Percentiles rank a stretch among this genome's conserved stretches.
phyloP scores from a whole-genome alignment of 2,113 vertebrate species.

The Malurus alboscapulatus region DNA sequence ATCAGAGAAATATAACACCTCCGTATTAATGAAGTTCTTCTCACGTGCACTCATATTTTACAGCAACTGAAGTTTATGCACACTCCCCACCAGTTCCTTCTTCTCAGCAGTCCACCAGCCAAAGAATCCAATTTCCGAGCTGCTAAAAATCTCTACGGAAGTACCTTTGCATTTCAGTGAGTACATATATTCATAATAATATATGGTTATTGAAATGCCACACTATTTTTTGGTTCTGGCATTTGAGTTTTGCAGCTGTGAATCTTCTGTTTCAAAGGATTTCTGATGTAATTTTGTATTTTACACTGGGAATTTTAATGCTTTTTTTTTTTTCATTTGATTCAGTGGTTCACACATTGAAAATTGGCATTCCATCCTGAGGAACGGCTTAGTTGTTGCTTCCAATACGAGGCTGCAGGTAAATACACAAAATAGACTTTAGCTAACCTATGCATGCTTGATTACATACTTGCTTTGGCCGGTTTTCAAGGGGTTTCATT shows the following conservation, averaged over 20 bases:
- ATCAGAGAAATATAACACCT: neutral
- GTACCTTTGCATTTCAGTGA: conserved; percentile 93
- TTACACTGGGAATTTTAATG: neutral
- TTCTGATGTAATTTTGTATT: neutral
- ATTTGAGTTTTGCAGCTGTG: neutral
- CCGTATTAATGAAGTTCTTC: neutral
- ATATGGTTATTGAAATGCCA: neutral
- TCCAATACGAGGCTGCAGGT: conserved; percentile 91
- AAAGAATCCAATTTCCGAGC: conserved; percentile 93
- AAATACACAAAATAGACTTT: neutral
- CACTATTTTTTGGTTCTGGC: neutral
- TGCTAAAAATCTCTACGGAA: conserved; percentile 90
- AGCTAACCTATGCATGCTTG: neutral
- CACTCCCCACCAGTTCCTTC: conserved; percentile 89
- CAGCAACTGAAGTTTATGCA: conserved; percentile 95
- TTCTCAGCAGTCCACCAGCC: conserved; percentile 93
- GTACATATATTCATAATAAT: conserved; percentile 49
- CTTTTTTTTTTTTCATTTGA: neutral
- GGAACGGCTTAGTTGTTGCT: conserved; percentile 89
- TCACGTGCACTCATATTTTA: conserved; percentile 12
- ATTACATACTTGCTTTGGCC: neutral
- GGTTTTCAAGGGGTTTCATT: neutral
- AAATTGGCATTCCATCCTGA: conserved; percentile 92
- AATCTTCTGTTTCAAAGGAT: neutral
- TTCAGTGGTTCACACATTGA: conserved; percentile 89